phyloP scores from a whole-genome alignment of 2,888 invertebrate species.

The Nemoura dubitans region DNA sequence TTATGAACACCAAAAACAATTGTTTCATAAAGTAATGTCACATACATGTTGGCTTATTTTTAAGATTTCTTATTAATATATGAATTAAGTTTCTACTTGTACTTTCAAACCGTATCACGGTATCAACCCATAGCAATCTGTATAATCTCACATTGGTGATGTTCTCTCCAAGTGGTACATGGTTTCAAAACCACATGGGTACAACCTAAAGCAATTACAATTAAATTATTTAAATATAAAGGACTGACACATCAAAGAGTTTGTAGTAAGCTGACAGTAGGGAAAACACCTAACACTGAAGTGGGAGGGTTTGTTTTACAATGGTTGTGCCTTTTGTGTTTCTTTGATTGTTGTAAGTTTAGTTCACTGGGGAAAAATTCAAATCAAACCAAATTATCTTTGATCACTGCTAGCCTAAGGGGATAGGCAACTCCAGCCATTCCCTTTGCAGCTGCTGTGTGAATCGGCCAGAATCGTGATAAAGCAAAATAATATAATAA shows the following conservation, averaged over 20 bases:
- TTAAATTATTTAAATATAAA: background rate
- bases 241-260: background rate
- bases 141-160: background rate
- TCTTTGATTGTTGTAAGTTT: background rate
- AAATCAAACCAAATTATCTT: too few species aligned
- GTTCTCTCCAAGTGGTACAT: background rate
- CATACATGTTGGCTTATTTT: background rate
- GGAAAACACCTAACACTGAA: background rate
- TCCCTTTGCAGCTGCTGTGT: too few species aligned
- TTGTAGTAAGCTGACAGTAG: background rate
- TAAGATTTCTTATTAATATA: background rate
- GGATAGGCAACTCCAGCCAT: too few species aligned
- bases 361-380: background rate
- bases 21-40: background rate
- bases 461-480: too few species aligned
- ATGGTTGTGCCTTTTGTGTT: background rate
- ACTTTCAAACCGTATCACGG: constrained; percentile 3
- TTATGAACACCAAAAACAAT: background rate
- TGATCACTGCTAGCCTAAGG: too few species aligned
- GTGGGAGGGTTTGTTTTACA: background rate
- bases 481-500: too few species aligned
- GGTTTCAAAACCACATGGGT: background rate
- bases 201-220: background rate
- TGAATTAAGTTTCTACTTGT: background rate
- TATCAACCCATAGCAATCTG: background rate